These are phyloP conservation scores for Diaperis boleti DNA, from an alignment of 2,888 invertebrate species.

Conservation along the genomic window DNA sequence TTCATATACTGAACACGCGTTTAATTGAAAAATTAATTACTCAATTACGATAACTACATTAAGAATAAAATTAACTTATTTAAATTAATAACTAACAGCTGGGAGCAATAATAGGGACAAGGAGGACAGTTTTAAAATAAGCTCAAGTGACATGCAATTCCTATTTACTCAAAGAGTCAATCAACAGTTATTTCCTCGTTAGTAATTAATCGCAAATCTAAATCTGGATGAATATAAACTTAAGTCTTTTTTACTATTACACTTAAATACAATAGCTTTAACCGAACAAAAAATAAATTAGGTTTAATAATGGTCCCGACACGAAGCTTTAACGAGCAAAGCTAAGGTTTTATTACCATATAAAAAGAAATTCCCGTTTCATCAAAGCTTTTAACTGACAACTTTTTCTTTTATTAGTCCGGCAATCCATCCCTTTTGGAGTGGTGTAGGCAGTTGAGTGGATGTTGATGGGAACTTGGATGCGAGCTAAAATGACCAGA, in stretches of 20 bases:
- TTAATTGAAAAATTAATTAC: too few relatives aligned
- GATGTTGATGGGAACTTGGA: constrained; percentile 36
- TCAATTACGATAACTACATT: too few relatives aligned
- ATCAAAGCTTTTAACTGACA: constrained; percentile 41
- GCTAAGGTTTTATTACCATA: constrained; percentile 41
- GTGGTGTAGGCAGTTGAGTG: constrained; percentile 32
- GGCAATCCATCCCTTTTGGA: constrained; percentile 35
- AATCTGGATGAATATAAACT: too few relatives aligned
- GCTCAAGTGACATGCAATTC: too few relatives aligned
- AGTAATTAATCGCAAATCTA: neutral
- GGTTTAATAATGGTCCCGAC: constrained; percentile 29
- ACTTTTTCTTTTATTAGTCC: constrained; percentile 44
- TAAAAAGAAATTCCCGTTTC: constrained; percentile 44
- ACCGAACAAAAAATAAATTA: constrained; percentile 32
- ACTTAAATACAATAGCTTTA: constrained; percentile 1
- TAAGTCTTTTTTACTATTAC: constrained; percentile 4
- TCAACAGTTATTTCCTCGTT: too few relatives aligned
- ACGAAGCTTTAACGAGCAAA: constrained; percentile 33
- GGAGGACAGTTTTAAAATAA: too few relatives aligned
- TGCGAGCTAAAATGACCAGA: constrained; percentile 35
- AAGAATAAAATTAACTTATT: too few relatives aligned
- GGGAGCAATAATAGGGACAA: too few relatives aligned
- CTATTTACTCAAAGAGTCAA: too few relatives aligned
- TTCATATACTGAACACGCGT: too few relatives aligned
- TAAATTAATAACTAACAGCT: too few relatives aligned